Conservation (phyloP, 2,113 vertebrate genomes). For the Dicerorhinus sumatrensis region DNA sequence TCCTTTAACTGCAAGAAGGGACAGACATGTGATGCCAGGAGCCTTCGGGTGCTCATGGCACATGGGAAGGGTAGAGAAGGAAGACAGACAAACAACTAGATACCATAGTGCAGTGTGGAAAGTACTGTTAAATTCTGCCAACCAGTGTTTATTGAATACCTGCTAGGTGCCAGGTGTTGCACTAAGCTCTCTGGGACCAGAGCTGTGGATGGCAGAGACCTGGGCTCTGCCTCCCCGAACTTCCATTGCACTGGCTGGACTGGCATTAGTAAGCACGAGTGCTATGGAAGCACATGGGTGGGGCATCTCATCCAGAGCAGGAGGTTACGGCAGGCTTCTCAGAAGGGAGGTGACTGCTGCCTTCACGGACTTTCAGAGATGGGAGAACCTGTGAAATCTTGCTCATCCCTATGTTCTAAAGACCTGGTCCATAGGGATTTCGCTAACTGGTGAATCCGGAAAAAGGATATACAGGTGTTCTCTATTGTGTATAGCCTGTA, state of each 20-base stretch:
- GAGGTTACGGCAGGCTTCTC: neutral
- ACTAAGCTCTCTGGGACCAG: neutral
- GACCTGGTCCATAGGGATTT: neutral
- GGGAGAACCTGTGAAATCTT: too few relatives aligned
- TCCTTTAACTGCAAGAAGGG: accelerated
- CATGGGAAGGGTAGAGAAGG: too few relatives aligned
- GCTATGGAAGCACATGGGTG: accelerated
- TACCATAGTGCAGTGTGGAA: accelerated
- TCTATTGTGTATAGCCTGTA: neutral
- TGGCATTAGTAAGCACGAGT: accelerated
- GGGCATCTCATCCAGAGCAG: neutral
- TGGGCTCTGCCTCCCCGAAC: neutral
- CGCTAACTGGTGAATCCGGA: neutral
- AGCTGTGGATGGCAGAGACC: neutral
- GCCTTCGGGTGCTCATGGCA: accelerated
- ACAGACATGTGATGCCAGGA: accelerated
- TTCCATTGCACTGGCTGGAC: neutral
- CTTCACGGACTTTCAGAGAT: neutral
- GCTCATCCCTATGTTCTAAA: neutral
- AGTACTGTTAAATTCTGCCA: neutral
- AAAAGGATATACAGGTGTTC: accelerated
- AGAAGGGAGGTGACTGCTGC: accelerated
- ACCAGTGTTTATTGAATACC: neutral
- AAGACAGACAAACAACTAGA: neutral
- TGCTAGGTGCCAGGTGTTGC: accelerated